These are phyloP conservation scores for Hucho hucho DNA, from an alignment of 2,113 vertebrate species.

Conservation along the genomic window DNA sequence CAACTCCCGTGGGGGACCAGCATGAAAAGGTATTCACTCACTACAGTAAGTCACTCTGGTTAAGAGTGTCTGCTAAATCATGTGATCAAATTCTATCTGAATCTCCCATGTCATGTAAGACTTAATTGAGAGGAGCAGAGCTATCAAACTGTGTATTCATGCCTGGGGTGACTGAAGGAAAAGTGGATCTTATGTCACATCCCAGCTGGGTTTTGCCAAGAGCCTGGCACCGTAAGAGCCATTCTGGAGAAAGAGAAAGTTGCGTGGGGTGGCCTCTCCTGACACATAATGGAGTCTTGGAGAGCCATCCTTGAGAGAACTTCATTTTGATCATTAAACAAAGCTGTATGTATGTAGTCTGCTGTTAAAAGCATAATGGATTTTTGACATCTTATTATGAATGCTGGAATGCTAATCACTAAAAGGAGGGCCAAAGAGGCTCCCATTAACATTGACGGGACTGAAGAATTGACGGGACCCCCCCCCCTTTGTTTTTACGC, in stretches of 20 bases:
- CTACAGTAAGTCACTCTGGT: too few relatives aligned
- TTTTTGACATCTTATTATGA: too few relatives aligned
- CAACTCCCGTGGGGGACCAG: too few relatives aligned
- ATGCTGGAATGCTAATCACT: too few relatives aligned
- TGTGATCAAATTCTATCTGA: not conserved
- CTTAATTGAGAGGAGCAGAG: not conserved
- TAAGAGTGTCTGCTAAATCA: too few relatives aligned
- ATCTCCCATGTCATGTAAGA: slow-evolving; percentile 2
- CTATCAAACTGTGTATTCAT: slow-evolving; percentile 21
- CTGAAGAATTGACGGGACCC: too few relatives aligned
- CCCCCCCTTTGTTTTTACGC: too few relatives aligned
- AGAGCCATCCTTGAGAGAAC: not conserved
- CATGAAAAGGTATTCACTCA: too few relatives aligned
- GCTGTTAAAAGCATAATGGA: too few relatives aligned
- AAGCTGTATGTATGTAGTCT: not conserved
- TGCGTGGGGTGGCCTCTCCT: not conserved
- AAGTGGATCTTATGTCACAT: slow-evolving; percentile 24
- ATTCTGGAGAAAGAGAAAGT: not conserved
- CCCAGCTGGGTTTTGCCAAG: slow-evolving; percentile 8
- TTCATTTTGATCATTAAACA: not conserved
- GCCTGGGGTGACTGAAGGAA: slow-evolving; percentile 8
- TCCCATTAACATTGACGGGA: too few relatives aligned
- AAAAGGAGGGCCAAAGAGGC: too few relatives aligned
- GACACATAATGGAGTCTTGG: not conserved
- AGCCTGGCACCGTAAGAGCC: slow-evolving; percentile 19